These are phyloP conservation scores for Empidonax traillii DNA, from an alignment of 2,113 vertebrate genomes.

Conservation along the genomic window DNA sequence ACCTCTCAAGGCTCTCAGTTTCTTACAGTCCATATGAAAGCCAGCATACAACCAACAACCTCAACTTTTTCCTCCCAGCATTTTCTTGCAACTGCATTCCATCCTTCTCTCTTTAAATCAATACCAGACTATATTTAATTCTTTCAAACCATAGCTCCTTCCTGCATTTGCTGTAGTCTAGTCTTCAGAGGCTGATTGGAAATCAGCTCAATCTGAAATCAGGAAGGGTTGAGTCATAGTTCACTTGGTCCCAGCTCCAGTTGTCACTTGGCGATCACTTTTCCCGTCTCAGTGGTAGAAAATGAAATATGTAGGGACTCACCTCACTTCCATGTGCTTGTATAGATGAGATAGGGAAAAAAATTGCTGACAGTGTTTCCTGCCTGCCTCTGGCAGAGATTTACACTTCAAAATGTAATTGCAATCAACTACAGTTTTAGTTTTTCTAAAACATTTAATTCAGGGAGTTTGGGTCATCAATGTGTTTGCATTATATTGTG, in stretches of 20 bases:
- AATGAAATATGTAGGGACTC: slow-evolving; percentile 26
- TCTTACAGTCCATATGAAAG: not conserved
- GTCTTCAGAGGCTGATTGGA: slow-evolving; percentile 34
- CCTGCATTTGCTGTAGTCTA: not conserved
- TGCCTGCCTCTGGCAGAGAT: not conserved
- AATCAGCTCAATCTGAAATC: slow-evolving; percentile 44
- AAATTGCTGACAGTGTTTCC: not conserved
- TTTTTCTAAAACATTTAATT: slow-evolving; percentile 2
- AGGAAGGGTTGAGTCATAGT: slow-evolving; percentile 33
- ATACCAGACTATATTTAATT: slow-evolving; percentile 38
- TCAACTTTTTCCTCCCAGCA: not conserved
- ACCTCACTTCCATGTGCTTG: not conserved
- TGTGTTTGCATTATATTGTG: not conserved
- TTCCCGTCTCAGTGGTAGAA: not conserved
- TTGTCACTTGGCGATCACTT: not conserved
- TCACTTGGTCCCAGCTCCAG: slow-evolving; percentile 23
- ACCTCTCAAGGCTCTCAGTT: not conserved
- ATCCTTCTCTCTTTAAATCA: slow-evolving; percentile 33
- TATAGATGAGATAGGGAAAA: not conserved
- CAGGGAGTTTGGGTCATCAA: not conserved
- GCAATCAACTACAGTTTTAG: not conserved
- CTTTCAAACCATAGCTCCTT: slow-evolving; percentile 30
- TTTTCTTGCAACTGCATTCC: not conserved
- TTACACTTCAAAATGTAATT: not conserved
- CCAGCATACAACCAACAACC: not conserved